Percentiles rank a stretch among this genome's conserved stretches.
These are phyloP conservation scores for Danaus chrysippus DNA, from an alignment of 2,888 invertebrate genomes.

Conservation along the genomic window DNA sequence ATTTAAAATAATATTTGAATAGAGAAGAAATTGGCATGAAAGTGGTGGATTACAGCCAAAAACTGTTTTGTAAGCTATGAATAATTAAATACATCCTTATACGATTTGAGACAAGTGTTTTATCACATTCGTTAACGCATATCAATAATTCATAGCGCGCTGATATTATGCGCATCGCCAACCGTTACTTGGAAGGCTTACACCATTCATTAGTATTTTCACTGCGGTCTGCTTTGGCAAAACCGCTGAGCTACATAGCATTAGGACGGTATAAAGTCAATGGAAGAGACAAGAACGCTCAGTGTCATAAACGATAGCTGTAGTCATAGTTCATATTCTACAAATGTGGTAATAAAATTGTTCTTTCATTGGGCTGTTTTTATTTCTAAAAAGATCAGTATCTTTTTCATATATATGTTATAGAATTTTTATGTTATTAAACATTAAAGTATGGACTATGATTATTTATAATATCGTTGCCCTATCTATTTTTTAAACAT, in stretches of 20 bases:
- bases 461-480: conserved; percentile 9
- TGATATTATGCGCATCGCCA: conserved; percentile 68
- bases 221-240: conserved; percentile 74
- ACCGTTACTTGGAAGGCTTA: conserved; percentile 77
- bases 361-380: too few relatives aligned
- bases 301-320: too few relatives aligned
- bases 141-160: conserved; percentile 74
- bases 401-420: too few relatives aligned
- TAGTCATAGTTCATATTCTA: too few relatives aligned
- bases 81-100: conserved; percentile 58
- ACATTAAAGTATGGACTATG: neutral
- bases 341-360: too few relatives aligned
- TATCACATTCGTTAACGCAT: conserved; percentile 66
- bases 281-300: conserved; percentile 33
- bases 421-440: too few relatives aligned
- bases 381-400: too few relatives aligned
- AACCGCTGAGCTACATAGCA: conserved; percentile 73
- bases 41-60: conserved; percentile 44
- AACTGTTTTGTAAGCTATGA: conserved; percentile 41
- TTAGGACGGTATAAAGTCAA: conserved; percentile 41
- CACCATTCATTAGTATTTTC: conserved; percentile 74
- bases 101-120: conserved; percentile 67
- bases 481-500: conserved; percentile 44
- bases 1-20: neutral
- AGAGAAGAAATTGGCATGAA: conserved; percentile 29